Base-by-base conservation (phyloP, 2,888 invertebrate genomes). In the Syrista parreyssii region DNA sequence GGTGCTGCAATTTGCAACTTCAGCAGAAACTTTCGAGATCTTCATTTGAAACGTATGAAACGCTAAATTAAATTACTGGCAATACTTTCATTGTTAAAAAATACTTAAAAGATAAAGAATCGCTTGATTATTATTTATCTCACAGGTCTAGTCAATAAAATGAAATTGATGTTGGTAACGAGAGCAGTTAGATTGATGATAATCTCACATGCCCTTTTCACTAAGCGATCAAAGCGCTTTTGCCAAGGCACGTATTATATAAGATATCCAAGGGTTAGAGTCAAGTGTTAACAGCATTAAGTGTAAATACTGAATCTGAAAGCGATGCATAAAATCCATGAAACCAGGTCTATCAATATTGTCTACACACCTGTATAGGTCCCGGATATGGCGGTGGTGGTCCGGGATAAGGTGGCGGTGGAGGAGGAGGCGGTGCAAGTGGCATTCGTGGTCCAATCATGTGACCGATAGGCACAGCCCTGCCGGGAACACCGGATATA, bases 361-460 rank as follows among this genome's bases (percentile, higher is more conserved):
- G 36, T 73, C 71, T 76, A 88, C 89, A 81, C 86, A 92, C 92
- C 89, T 91, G 92, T 83, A 91, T 91, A 12, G 93, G 94, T 83
- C 94, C 94, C 35, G 95, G 95, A 88, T 94, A 95, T 1, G 94
- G 94, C n/a, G 94, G 95, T 30, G 95, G 94, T 11, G 95, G 95
- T 74, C 95, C 95, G 33, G 95, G 94, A 91, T 95, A 94, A 78
- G 95, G 95, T 40, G 96, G 96, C 76, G 96, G 96, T 4, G 96
- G 96, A 36, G 95, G 95, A 12, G 95, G 94, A 0, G 93, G 92
- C 35, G 92, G 91, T 9, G 89, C 90, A 40, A 91, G 84, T 4
- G 91, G 90, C 90, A 92, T 89, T 81, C 92, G 88, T 23, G 92
- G 90, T 12, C 90, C 90, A 78, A 90, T 86, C 90, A 91, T 91